Base-by-base conservation (phyloP, 2,113 vertebrate species). In the Scortum barcoo region DNA sequence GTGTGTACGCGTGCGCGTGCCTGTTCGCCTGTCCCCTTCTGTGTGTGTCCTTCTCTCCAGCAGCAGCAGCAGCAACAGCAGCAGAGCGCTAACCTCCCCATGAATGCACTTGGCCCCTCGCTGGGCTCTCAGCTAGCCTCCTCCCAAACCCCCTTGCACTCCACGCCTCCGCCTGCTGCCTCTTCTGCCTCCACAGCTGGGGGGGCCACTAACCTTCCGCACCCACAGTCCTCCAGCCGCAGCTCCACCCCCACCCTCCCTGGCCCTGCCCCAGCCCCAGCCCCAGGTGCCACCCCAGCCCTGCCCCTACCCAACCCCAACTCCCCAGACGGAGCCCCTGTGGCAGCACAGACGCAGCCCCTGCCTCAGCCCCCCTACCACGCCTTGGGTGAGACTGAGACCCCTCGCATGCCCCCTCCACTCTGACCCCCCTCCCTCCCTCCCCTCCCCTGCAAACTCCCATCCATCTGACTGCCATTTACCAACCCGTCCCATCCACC, bases 381-480 rank as follows among this genome's bases (percentile, higher is more conserved):
- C 97, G 68, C 97, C 97, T n/a, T n/a, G n/a, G 93, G 98, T 99
- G 93, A 99, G 98, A 95, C 83, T 62, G 85, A 93, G 92, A 85
- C 80, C 84, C 86, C 85, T 67, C 71, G 90, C 90, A 92, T 93
- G 91, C 74, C 90, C 74, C 90, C 86, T 85, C 74, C 79, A 71
- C 78, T 83, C 78, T 88, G 69, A 75, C 33, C 65, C 67, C 93
- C 94, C 84, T 92, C 2, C n/a, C n/a, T n/a, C n/a, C 33, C 65
- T 66, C 93, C 91, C 94, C 84, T 88, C 94, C 80, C 26, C 33
- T 56, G 81, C 82, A 93, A 96, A 88, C 93, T 90, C 2, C 90
- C 95, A 0, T 94, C 95, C 2, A 44, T 87, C 54, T 90, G 77
- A 80, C 67, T 89, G 81, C 89, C 82, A 83, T 91, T 56, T 83